phyloP scores from a whole-genome alignment of 1,140 invertebrate species.

The Palaemon carinicauda region DNA sequence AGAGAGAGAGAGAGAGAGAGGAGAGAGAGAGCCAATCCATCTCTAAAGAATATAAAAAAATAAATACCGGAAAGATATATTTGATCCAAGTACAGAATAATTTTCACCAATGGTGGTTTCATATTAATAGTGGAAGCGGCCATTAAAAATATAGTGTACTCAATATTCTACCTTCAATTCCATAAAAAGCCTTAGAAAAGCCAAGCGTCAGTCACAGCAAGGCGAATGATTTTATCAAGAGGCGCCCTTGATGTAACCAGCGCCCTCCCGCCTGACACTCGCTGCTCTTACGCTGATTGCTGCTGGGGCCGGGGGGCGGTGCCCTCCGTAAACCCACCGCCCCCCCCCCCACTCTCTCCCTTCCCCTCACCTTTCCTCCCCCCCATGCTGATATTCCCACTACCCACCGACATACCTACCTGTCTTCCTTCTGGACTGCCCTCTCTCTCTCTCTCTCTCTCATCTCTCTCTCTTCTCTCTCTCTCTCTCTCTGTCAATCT shows the following conservation, averaged over 20 bases:
- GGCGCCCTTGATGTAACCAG: conserved; percentile 50
- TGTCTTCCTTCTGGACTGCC: too few species aligned
- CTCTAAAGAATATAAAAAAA: too few species aligned
- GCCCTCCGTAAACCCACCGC: too few species aligned
- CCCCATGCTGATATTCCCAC: background rate
- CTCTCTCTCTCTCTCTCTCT: too few species aligned
- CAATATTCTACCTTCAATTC: conserved; percentile 55
- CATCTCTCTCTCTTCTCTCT: too few species aligned
- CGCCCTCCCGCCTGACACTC: conserved; percentile 13
- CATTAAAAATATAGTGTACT: conserved; percentile 41
- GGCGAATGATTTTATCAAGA: conserved; percentile 53
- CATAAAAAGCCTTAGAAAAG: conserved; percentile 56
- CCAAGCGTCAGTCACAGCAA: conserved; percentile 43
- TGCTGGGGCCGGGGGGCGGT: background rate
- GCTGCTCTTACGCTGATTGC: conserved; percentile 52
- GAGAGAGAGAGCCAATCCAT: too few species aligned
- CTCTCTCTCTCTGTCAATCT: too few species aligned
- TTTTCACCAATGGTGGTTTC: background rate
- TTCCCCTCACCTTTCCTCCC: background rate
- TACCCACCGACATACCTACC: too few species aligned
- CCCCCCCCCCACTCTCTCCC: background rate
- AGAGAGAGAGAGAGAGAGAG: too few species aligned
- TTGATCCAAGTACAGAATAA: background rate
- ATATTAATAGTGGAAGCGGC: conserved; percentile 41
- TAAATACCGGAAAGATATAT: too few species aligned